Base-by-base conservation (phyloP, 2,888 invertebrate genomes). In the Ichneumon xanthorius region DNA sequence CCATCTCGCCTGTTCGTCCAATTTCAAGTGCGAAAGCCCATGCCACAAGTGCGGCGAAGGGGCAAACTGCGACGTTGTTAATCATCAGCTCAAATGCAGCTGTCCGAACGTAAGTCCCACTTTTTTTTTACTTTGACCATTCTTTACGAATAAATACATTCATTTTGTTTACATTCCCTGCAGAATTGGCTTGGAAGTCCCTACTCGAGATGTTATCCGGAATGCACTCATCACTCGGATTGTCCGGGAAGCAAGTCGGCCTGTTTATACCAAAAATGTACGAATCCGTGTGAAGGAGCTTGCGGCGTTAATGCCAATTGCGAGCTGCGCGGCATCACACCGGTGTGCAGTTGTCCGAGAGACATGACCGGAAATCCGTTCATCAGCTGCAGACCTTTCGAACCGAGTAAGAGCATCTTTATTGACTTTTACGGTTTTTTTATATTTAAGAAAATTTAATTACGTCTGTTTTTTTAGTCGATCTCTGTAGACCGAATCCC, bases 291-390 rank as follows among this genome's bases (percentile, higher is more conserved):
- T 93, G 96, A 96, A 22, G 97, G 97, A 71, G 96, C 96, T 6
- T 98, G 98, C 90, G 98, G 97, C 61, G 94, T 96, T 19, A 96
- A 96, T 87, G 98, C 98, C 3, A 96, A 98, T 90, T 98, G 98
- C 93, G 95, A 96, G 90, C 95, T 98, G 58, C 95, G 97, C 65
- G 97, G 96, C 4, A 95, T 97, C 75, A 97, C 97, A 5, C 97
- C 98, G 0, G 96, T 98, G 19, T 98, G 98, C 94, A 97, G 97
- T 80, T 98, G 98, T 93, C 98, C 98, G 0, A 96, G 95, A 91
- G 97, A 97, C 91, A 97, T 97, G 97, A 98, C 98, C 33, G 98
- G 98, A 1, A 96, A 98, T 95, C 98, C 98, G 4, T 98, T 98
- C 94, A 95, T 96, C 2, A 95, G 95, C 92, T 98, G 98, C 94